These are phyloP conservation scores for Polyergus mexicanus DNA, from an alignment of 1,140 invertebrate species.

Conservation along the genomic window DNA sequence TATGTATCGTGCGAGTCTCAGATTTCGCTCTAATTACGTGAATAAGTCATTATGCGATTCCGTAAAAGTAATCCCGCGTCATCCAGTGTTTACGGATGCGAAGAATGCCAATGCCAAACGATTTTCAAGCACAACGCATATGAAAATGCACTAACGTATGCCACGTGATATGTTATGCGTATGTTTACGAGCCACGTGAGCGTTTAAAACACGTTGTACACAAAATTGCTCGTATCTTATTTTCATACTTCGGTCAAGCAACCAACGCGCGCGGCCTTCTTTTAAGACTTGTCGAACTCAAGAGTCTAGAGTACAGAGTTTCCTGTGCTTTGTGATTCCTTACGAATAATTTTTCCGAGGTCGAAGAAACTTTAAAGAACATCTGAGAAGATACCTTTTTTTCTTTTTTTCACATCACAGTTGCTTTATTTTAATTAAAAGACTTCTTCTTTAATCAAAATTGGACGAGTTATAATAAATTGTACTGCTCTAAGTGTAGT, in stretches of 20 bases:
- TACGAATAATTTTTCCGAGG: neutral
- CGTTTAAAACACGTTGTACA: neutral
- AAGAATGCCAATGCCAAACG: neutral
- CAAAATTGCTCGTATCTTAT: slow-evolving; percentile 46
- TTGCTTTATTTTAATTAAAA: neutral
- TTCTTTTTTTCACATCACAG: neutral
- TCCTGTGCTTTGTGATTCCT: slow-evolving; percentile 31
- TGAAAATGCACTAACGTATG: neutral
- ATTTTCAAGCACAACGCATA: neutral
- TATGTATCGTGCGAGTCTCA: neutral
- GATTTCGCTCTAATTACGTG: neutral
- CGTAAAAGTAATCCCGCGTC: slow-evolving; percentile 2
- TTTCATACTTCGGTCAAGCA: slow-evolving; percentile 52
- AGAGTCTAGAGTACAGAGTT: neutral
- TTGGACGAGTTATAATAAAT: neutral
- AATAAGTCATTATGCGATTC: slow-evolving; percentile 21
- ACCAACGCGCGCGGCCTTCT: slow-evolving; percentile 43
- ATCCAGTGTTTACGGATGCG: neutral
- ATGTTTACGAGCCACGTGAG: neutral
- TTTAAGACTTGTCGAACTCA: slow-evolving; percentile 33
- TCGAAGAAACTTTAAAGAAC: neutral
- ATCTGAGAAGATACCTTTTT: neutral
- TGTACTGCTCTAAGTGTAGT: neutral
- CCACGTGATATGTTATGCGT: neutral
- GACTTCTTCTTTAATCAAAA: neutral